Evolutionary conservation across 2,113 vertebrate species (phyloP).

Genomic region (Dasyurus viverrinus): DNA sequence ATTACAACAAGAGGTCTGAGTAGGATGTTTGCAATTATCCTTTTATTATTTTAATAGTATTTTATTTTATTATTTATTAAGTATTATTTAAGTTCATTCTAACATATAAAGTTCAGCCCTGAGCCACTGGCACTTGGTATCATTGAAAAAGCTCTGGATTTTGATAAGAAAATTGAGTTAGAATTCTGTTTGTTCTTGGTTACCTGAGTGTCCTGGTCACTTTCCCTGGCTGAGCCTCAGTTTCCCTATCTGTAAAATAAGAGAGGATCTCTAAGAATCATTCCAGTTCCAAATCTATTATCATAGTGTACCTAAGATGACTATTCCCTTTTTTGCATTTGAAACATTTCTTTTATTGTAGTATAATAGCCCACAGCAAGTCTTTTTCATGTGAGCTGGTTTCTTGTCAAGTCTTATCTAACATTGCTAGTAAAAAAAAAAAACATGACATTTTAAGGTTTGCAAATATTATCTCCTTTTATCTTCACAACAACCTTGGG

Average conservation of each 20-base stretch:
- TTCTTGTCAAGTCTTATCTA: not conserved
- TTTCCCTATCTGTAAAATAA: not conserved
- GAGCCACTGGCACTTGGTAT: not conserved
- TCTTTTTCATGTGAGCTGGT: not conserved
- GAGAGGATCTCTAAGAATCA: not conserved
- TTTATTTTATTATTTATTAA: too few species aligned
- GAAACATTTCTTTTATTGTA: not conserved
- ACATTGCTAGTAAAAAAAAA: not conserved
- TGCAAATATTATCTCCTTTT: not conserved
- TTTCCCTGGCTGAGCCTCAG: not conserved
- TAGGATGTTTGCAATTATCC: not conserved
- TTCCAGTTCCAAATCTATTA: not conserved
- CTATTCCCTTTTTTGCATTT: not conserved
- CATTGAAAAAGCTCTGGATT: not conserved
- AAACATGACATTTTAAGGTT: not conserved
- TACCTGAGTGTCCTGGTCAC: not conserved
- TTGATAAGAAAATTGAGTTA: not conserved
- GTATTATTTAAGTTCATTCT: not conserved
- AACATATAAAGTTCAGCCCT: not conserved
- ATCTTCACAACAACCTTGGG: not conserved
- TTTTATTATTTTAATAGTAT: too few species aligned
- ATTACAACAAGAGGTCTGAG: too few species aligned
- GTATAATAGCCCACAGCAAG: not conserved
- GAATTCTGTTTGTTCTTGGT: not conserved
- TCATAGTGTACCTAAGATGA: not conserved